A percentile compares a stretch with the other conserved stretches of the same genome.
Conservation (phyloP, 2,797 vertebrate species). For the Serranus cabrilla region DNA sequence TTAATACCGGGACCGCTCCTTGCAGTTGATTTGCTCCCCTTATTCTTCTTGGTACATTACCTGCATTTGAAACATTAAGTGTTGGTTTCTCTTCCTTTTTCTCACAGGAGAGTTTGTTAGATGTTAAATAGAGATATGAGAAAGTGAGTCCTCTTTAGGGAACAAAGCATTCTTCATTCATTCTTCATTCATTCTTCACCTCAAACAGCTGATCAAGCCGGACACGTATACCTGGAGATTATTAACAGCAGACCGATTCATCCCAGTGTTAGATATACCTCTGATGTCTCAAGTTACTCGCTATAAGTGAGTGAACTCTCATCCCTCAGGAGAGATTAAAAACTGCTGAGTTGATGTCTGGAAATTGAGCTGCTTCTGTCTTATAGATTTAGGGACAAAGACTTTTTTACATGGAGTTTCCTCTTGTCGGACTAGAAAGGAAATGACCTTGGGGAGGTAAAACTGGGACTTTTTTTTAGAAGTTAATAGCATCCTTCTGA, state of each 20-base stretch:
- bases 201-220: slow-evolving; percentile 14
- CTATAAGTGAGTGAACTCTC: slow-evolving; percentile 34
- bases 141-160: not conserved
- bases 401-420: slow-evolving; percentile 36
- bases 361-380: slow-evolving; percentile 62
- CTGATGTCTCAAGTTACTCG: slow-evolving; percentile 45
- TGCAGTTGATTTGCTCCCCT: not conserved
- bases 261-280: slow-evolving; percentile 15
- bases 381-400: slow-evolving; percentile 46
- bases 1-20: not conserved
- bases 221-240: not conserved
- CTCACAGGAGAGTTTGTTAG: not conserved
- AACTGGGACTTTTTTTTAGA: not conserved
- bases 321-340: slow-evolving; percentile 56
- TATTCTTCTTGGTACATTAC: not conserved
- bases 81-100: not conserved
- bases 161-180: too few species aligned
- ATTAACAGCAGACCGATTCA: slow-evolving; percentile 17
- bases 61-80: not conserved
- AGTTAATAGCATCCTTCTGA: not conserved
- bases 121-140: not conserved
- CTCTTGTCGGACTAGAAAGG: slow-evolving; percentile 3
- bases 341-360: slow-evolving; percentile 66
- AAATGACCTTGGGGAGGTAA: not conserved
- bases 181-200: not conserved